Conservation (phyloP, 2,888 invertebrate genomes). For the Pilophorus perplexus region DNA sequence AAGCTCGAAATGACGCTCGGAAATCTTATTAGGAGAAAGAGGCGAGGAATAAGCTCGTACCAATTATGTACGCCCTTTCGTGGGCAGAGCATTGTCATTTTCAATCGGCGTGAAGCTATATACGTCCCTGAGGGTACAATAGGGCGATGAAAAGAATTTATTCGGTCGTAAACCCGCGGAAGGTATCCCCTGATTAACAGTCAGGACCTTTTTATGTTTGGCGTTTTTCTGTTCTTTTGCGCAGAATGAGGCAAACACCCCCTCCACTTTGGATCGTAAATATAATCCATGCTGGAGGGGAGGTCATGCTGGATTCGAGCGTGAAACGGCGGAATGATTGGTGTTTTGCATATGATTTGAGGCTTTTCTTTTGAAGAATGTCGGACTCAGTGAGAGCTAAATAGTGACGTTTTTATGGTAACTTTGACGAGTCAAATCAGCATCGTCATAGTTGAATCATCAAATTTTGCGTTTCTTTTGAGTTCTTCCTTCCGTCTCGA, state of each 20-base stretch:
- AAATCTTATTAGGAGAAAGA: constrained; percentile 26
- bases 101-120: constrained; percentile 36
- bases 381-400: too few species aligned
- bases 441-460: too few species aligned
- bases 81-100: constrained; percentile 33
- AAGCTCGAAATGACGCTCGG: constrained; percentile 9
- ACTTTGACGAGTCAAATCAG: too few species aligned
- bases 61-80: constrained; percentile 28
- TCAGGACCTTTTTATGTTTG: constrained; percentile 8
- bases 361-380: too few species aligned
- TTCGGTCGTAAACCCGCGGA: constrained; percentile 30
- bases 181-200: constrained; percentile 24
- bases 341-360: too few species aligned
- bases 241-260: constrained; percentile 15
- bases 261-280: constrained; percentile 21
- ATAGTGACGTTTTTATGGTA: too few species aligned
- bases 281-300: neutral
- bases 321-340: constrained; percentile 14
- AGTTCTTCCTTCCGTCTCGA: too few species aligned
- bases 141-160: constrained; percentile 34
- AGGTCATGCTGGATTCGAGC: constrained; percentile 8
- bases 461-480: too few species aligned
- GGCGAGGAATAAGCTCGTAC: constrained; percentile 15
- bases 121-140: constrained; percentile 29
- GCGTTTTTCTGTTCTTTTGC: constrained; percentile 11